Evolutionary conservation across 2,888 invertebrate species (phyloP), one percentile per base, ranked within the genome.

Genomic region (Mimachlamys varia): DNA sequence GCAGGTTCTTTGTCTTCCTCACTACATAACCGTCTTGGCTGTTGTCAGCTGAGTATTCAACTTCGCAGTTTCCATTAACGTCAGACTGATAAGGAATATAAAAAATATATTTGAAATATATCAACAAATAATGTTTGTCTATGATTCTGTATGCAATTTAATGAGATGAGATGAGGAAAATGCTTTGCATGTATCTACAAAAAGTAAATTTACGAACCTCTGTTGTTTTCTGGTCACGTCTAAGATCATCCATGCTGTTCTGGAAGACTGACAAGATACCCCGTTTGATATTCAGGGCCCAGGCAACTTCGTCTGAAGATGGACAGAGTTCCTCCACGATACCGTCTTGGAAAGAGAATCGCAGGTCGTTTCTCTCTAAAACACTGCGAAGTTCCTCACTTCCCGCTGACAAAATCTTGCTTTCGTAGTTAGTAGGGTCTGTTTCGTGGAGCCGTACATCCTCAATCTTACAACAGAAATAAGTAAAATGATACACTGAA

Each of bases 281-380:
- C 93, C 99, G 97, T 97, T 99, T 99, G 96, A 99, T 97, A 97
- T 99, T 99, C 90, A 99, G 97, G 0, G 98, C 98, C 95, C 98
- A 98, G 37, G 98, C 97, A 0, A 98, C 97, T 95, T 99, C 99
- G 95, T 99, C 99, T 0, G 97, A 97, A 91, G 98, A 98, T 0
- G 98, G 97, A 96, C 99, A 99, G 93, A 99, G 97, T 13, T 98
- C 97, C 88, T 98, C 98, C 87, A 99, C 96, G 92, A 97, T 97
- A 2, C 99, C 99, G 96, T 98, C 98, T 94, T 98, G 97, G 96
- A 98, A 97, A 87, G 98, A 98, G 96, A 99, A 98, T 90, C 98
- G 97, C 44, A 99, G 97, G 0, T 97, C 97, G 10, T 98, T 97
- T 95, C 98, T 98, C 92, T 98, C 98, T 89, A 98, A 97, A 93